Conservation (phyloP, 2,888 invertebrate genomes). For the Ormia ochracea region DNA sequence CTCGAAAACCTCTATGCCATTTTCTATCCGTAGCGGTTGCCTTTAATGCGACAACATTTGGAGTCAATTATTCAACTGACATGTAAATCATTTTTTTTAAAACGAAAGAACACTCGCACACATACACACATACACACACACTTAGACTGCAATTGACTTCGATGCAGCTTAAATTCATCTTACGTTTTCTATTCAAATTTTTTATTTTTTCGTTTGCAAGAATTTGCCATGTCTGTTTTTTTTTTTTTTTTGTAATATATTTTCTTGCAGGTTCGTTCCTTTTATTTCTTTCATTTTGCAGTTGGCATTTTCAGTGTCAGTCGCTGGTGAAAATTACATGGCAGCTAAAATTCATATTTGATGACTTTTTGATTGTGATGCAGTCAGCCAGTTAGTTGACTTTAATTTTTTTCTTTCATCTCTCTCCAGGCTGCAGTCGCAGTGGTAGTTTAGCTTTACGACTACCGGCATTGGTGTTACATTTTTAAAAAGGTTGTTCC, state of each 20-base stretch:
- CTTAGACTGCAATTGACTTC: slow-evolving; percentile 53
- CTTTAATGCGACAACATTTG: slow-evolving; percentile 46
- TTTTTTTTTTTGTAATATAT: too few species aligned
- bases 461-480: slow-evolving; percentile 19
- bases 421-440: background rate
- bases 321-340: slow-evolving; percentile 62
- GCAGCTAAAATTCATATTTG: slow-evolving; percentile 65
- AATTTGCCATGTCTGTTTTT: slow-evolving; percentile 5
- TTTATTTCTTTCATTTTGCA: background rate
- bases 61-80: slow-evolving; percentile 56
- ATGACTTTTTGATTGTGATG: slow-evolving; percentile 65
- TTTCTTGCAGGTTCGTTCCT: background rate
- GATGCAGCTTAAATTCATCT: slow-evolving; percentile 54
- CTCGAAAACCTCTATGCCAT: background rate
- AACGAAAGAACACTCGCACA: background rate
- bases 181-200: slow-evolving; percentile 40
- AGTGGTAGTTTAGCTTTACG: slow-evolving; percentile 25
- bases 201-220: slow-evolving; percentile 29
- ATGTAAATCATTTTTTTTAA: slow-evolving; percentile 56
- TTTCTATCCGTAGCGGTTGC: background rate
- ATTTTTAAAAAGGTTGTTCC: slow-evolving; percentile 17
- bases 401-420: background rate
- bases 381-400: slow-evolving; percentile 26
- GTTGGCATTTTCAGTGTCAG: slow-evolving; percentile 22
- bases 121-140: background rate